phyloP scores from a whole-genome alignment of 2,888 invertebrate genomes.

The Dorcus hopei region DNA sequence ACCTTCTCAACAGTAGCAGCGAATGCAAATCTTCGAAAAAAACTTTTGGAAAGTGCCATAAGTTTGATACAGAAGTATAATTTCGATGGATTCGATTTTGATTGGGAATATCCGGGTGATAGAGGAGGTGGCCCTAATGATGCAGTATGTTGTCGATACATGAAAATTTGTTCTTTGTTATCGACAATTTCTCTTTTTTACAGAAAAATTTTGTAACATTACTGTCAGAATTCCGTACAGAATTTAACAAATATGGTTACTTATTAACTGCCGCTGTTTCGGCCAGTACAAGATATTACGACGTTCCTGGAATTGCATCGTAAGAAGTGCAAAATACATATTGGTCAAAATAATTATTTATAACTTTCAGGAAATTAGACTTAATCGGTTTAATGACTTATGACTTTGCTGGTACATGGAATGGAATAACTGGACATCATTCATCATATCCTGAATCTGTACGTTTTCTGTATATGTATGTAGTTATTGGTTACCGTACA shows the following conservation, averaged over 20 bases:
- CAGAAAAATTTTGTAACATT: constrained; percentile 40
- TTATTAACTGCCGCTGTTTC: constrained; percentile 60
- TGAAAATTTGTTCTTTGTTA: too few relatives aligned
- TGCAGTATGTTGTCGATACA: constrained; percentile 24
- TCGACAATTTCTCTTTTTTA: not conserved
- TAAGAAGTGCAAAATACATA: constrained; percentile 26
- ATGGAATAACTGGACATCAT: constrained; percentile 61
- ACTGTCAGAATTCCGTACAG: constrained; percentile 55
- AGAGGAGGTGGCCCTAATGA: constrained; percentile 46
- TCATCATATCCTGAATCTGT: constrained; percentile 58
- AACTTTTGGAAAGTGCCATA: constrained; percentile 57
- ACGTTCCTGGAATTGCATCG: constrained; percentile 57
- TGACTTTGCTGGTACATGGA: constrained; percentile 69
- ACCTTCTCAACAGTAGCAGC: constrained; percentile 49
- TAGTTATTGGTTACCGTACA: too few relatives aligned
- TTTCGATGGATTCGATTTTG: constrained; percentile 70
- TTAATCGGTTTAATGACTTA: constrained; percentile 71
- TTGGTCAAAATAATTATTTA: constrained; percentile 17
- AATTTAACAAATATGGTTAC: constrained; percentile 53
- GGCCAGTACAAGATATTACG: constrained; percentile 51
- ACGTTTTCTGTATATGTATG: constrained; percentile 12
- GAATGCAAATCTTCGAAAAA: constrained; percentile 46
- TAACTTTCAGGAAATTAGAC: constrained; percentile 54
- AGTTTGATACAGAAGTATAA: constrained; percentile 53
- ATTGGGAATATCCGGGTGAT: constrained; percentile 69